phyloP scores from a whole-genome alignment of 30 jellyfish, hydroid and myxozoan species.

The Euphysa ruthae region DNA sequence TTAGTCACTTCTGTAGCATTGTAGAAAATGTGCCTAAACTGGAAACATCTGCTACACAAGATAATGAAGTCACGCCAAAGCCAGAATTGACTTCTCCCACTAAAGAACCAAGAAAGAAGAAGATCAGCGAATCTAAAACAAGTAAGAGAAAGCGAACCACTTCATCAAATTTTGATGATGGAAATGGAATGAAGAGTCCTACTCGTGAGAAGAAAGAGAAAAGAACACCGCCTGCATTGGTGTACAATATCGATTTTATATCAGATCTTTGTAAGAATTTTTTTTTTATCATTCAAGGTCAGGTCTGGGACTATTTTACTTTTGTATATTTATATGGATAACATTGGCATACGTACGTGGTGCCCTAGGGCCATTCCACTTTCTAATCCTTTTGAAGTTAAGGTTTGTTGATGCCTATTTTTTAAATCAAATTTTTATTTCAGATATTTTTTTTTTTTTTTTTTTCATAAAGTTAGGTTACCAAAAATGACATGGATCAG shows the following conservation, averaged over 20 bases:
- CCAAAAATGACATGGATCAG: too few species aligned
- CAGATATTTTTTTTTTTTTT: too few species aligned
- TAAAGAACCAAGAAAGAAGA: slow-evolving; percentile 10
- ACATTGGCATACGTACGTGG: too few species aligned
- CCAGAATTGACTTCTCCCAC: slow-evolving; percentile 4
- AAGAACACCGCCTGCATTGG: slow-evolving; percentile 30
- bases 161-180: slow-evolving; percentile 12
- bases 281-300: not conserved
- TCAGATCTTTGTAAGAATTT: slow-evolving; percentile 83
- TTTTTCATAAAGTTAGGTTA: too few species aligned
- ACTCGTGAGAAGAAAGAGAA: slow-evolving; percentile 34
- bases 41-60: not conserved
- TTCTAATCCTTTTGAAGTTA: too few species aligned
- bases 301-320: too few species aligned
- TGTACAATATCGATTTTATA: slow-evolving; percentile 69
- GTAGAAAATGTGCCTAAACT: slow-evolving; percentile 29
- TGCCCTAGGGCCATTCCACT: too few species aligned
- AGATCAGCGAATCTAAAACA: slow-evolving; percentile 37
- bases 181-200: not conserved
- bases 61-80: not conserved
- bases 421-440: too few species aligned
- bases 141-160: slow-evolving; percentile 32
- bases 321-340: too few species aligned
- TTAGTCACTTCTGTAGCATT: slow-evolving; percentile 13
- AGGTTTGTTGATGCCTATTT: too few species aligned